Base-by-base conservation (phyloP, 2,113 vertebrate genomes). In the Cochlearius cochlearius region DNA sequence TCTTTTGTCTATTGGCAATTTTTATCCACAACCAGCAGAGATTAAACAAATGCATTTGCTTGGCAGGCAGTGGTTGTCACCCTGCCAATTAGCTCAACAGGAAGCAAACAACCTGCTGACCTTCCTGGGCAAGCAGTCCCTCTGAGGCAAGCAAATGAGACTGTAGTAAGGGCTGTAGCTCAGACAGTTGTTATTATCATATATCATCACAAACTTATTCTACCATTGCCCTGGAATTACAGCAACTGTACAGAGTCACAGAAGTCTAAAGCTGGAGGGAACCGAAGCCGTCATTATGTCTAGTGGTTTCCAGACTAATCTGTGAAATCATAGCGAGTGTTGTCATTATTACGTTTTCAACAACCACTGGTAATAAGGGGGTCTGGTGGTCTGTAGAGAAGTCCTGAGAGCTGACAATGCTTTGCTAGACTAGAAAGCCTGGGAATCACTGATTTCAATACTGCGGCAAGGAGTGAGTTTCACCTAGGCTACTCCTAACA, bases 81-180 rank as follows among this genome's bases (percentile, higher is more conserved):
- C 60, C 86, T 92, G 92, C 88, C 96, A 96, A 80, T 90, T 77
- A 88, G 52, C 88, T 86, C 88, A 94, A 94, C 88, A 60, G 94
- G 96, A 95, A 96, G 72, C 82, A 94, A 90, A 50, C 79, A 94
- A 96, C 94, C 86, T 74, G 79, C 90, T 93, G 96, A 92, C 94
- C 94, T 86, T 91, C 90, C 75, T 4, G 49, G 90, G 72, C 14
- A 20, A 92, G 75, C 6, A 5, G 80, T 23, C 50, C 55, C 67
- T 92, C 39, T 5, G 4, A 88, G 67, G 90, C 83, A 64, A 74
- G 90, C 59, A 83, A 66, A 88, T 58, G 55, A 71, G 78, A 50
- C 1, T 56, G 66, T 45, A 82, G 82, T 43, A 71, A 88, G 43
- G 62, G 56, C 47, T 66, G 36, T 7, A 64, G 39, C 73, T 86